Evolutionary conservation across 1,140 invertebrate species (phyloP), one percentile per base, ranked within the genome.

Genomic region (Leptopilina boulardi): DNA sequence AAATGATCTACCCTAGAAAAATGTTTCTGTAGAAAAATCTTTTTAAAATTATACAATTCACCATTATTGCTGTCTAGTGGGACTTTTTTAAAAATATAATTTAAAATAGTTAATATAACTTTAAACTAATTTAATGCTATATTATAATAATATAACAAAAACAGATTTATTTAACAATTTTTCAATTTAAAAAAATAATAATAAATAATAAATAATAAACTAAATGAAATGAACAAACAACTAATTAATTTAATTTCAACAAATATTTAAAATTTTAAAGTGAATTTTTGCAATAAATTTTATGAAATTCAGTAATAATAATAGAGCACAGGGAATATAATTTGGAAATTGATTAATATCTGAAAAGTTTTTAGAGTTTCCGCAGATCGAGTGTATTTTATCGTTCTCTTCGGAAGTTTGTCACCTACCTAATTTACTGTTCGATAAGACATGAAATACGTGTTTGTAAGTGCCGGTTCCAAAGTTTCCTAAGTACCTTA

Each of bases 361-460:
- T 26, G 3, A 4, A 30, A 38, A 38, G n/a, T 15, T 66, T n/a
- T 15, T 3, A n/a, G 11, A 66, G 23, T 30, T 30, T 66, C 10
- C 21, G n/a, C 23, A 26, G 15, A 30, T 34, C 59, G 23, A 66
- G 59, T 13, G 26, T 30, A 30, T 66, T 66, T 66, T 66, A 30
- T 66, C 13, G 23, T 11, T 30, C 59, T 30, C 21, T 66, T 30
- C 10, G 59, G 23, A 66, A 30, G 59, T 66, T 66, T 66, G 23
- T 66, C 23, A 66, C 59, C 59, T 0, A 30, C 11, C 59, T 30
- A 66, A 66, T 66, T 66, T 66, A 66, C 21, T 66, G 59, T 66
- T 66, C 59, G 59, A 66, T 66, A 66, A 66, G 23, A 66, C 23
- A 13, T 30, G 26, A 66, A 66, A 66, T 66, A 66, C 59, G 59